These are phyloP conservation scores for Aeoliscus strigatus DNA, from an alignment of 2,797 vertebrate species.

Conservation along the genomic window DNA sequence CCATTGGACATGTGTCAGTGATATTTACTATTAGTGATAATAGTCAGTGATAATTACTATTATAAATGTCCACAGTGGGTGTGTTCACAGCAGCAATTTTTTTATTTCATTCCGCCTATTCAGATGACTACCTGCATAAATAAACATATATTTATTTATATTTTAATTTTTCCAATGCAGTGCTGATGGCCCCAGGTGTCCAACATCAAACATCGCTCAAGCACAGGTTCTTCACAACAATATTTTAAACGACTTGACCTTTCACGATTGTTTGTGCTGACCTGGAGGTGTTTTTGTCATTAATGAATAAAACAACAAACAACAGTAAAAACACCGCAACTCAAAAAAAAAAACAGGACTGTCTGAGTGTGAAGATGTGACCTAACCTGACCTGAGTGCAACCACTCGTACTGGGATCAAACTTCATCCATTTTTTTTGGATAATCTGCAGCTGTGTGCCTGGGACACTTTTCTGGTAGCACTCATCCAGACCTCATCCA, in stretches of 20 bases:
- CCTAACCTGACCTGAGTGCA: too few species aligned
- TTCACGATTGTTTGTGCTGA: slow-evolving; percentile 21
- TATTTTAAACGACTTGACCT: slow-evolving; percentile 20
- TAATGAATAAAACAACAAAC: slow-evolving; percentile 6
- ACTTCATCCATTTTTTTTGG: too few species aligned
- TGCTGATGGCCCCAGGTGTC: slow-evolving; percentile 12
- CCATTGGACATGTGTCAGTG: slow-evolving; percentile 41
- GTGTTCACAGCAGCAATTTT: slow-evolving; percentile 23
- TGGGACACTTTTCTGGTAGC: too few species aligned
- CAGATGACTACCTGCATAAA: too few species aligned
- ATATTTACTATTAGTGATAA: too few species aligned
- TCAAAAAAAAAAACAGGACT: not conserved
- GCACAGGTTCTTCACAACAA: slow-evolving; percentile 17
- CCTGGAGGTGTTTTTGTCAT: slow-evolving; percentile 34
- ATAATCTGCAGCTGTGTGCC: too few species aligned
- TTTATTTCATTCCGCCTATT: slow-evolving; percentile 22
- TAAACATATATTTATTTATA: too few species aligned
- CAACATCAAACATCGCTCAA: slow-evolving; percentile 6
- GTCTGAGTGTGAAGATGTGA: too few species aligned
- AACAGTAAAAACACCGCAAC: too few species aligned
- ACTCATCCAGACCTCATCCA: too few species aligned
- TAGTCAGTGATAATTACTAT: slow-evolving; percentile 49
- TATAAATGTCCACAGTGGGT: slow-evolving; percentile 26
- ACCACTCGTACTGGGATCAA: too few species aligned
- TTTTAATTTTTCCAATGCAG: not conserved